Conservation (phyloP, 2,797 vertebrate genomes). For the Falco peregrinus region DNA sequence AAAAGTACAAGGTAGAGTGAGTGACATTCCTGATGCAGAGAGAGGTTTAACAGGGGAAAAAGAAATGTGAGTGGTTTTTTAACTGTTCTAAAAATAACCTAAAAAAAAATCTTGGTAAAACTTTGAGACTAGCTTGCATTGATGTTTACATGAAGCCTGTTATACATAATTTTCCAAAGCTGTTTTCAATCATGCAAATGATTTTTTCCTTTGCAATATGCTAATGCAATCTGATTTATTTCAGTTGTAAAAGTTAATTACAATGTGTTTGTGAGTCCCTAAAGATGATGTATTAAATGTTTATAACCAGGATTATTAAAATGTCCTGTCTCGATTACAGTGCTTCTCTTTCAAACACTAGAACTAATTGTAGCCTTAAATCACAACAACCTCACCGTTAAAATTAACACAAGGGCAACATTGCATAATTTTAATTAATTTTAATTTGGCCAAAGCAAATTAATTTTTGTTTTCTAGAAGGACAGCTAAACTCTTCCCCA, state of each 20-base stretch:
- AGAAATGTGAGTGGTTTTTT: slow-evolving; percentile 5
- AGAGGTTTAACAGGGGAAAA: slow-evolving; percentile 44
- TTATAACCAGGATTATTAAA: slow-evolving; percentile 96
- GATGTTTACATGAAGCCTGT: slow-evolving; percentile 73
- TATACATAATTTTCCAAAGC: slow-evolving; percentile 87
- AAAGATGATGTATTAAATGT: slow-evolving; percentile 94
- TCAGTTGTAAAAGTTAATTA: slow-evolving; percentile 97
- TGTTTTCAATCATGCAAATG: slow-evolving; percentile 96
- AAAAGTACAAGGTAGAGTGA: slow-evolving; percentile 48
- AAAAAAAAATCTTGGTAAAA: slow-evolving; percentile 63
- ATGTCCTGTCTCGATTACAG: slow-evolving; percentile 91
- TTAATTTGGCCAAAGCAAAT: slow-evolving; percentile 87
- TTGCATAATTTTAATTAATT: slow-evolving; percentile 90
- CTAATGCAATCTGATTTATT: slow-evolving; percentile 94
- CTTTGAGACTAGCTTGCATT: slow-evolving; percentile 59
- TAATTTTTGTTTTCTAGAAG: slow-evolving; percentile 86
- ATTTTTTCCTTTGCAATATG: slow-evolving; percentile 93
- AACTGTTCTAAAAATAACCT: slow-evolving; percentile 58
- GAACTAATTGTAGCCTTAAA: slow-evolving; percentile 89
- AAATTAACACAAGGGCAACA: slow-evolving; percentile 87
- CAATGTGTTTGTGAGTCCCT: slow-evolving; percentile 93
- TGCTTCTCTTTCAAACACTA: slow-evolving; percentile 87
- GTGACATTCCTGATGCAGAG: slow-evolving; percentile 35
- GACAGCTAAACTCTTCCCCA: slow-evolving; percentile 76
- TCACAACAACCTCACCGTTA: slow-evolving; percentile 85